These are phyloP conservation scores for Desmophyllum pertusum DNA, from an alignment of 92 coral and sea anemone species.

Conservation along the genomic window DNA sequence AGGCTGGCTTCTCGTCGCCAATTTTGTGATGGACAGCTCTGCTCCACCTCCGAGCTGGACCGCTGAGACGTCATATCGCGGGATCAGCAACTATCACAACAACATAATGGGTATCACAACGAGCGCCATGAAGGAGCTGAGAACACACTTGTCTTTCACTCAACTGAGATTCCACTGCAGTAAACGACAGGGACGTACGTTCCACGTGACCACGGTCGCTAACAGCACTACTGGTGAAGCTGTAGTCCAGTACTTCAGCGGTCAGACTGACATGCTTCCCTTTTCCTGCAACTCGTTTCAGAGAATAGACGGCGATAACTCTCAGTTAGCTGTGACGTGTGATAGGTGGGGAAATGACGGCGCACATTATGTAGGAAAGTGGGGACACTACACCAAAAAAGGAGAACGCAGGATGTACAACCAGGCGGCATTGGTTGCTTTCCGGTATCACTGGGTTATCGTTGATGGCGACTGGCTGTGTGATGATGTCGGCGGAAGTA, in stretches of 20 bases:
- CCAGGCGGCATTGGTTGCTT: conserved; percentile 38
- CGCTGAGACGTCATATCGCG: conserved; percentile 26
- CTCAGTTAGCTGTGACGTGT: conserved; percentile 25
- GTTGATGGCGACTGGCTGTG: conserved; percentile 35
- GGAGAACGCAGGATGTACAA: conserved; percentile 24
- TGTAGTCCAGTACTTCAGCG: conserved; percentile 32
- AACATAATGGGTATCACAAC: conserved; percentile 14
- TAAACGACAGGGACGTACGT: conserved; percentile 35
- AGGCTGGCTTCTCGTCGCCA: conserved; percentile 54
- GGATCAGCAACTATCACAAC: conserved; percentile 41
- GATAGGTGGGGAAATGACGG: conserved; percentile 27
- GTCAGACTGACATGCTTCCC: conserved; percentile 27
- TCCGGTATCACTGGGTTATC: conserved; percentile 23
- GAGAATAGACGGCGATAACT: conserved; percentile 22
- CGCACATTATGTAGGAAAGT: neutral
- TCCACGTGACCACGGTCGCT: conserved; percentile 44
- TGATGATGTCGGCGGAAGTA: conserved; percentile 27
- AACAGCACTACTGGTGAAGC: conserved; percentile 38
- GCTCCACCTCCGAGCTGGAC: conserved; percentile 22
- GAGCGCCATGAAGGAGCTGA: conserved; percentile 28
- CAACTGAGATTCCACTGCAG: too few species aligned
- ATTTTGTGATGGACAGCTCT: conserved; percentile 17
- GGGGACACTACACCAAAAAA: neutral
- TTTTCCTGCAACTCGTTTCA: conserved; percentile 24
- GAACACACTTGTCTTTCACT: conserved; percentile 3